phyloP scores from a whole-genome alignment of 2,113 vertebrate genomes.

The Melanocharis versteri region DNA sequence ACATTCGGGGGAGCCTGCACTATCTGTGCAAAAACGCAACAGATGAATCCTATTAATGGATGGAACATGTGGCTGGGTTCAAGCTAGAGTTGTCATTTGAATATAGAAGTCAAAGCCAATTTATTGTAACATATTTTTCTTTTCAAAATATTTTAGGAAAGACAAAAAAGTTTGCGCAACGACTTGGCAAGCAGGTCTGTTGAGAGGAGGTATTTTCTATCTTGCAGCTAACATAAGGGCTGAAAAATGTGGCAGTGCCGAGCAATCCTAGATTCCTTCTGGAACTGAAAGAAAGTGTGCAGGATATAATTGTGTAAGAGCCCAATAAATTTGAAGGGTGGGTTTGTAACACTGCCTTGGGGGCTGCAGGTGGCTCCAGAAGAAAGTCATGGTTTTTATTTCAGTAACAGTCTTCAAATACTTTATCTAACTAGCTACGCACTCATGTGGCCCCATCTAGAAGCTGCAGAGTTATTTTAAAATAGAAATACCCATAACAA shows the following conservation, averaged over 20 bases:
- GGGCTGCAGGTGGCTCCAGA: slow-evolving; percentile 60
- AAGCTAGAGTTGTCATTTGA: slow-evolving; percentile 54
- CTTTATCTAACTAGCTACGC: neutral
- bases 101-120: slow-evolving; percentile 57
- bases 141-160: slow-evolving; percentile 76
- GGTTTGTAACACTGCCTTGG: slow-evolving; percentile 51
- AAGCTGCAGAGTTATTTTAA: slow-evolving; percentile 24
- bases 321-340: slow-evolving; percentile 34
- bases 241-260: slow-evolving; percentile 56
- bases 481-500: slow-evolving; percentile 21
- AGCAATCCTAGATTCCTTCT: slow-evolving; percentile 52
- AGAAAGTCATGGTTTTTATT: slow-evolving; percentile 20
- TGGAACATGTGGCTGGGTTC: slow-evolving; percentile 31
- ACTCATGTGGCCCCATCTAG: neutral
- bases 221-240: slow-evolving; percentile 68
- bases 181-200: slow-evolving; percentile 67
- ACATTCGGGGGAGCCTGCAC: neutral
- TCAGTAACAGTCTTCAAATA: slow-evolving; percentile 12
- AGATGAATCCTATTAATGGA: slow-evolving; percentile 62
- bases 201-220: slow-evolving; percentile 66
- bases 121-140: slow-evolving; percentile 70
- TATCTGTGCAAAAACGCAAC: slow-evolving; percentile 20
- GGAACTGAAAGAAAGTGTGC: slow-evolving; percentile 41
- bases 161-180: slow-evolving; percentile 68
- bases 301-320: slow-evolving; percentile 28